Percentiles rank a stretch among this genome's conserved stretches.
Conservation (phyloP, 1,140 invertebrate genomes). For the Drosophila nebulosa region DNA sequence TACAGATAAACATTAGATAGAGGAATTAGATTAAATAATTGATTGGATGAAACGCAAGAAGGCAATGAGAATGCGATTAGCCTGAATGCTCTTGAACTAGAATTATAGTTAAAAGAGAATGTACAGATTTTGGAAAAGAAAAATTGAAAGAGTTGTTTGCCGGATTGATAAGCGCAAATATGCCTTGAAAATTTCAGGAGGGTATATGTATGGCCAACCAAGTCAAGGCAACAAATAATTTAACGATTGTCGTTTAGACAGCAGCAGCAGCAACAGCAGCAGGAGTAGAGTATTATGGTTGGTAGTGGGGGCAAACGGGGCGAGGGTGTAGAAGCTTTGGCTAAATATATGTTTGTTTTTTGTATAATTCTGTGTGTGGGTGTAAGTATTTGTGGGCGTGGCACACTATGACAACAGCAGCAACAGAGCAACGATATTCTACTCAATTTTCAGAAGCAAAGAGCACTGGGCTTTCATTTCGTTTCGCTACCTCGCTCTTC, state of each 20-base stretch:
- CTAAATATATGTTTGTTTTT: background rate
- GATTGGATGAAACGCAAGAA: no score
- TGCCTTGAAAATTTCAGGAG: background rate
- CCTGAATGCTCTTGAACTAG: no score
- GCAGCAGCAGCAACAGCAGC: background rate
- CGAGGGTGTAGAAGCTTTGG: background rate
- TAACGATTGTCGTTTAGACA: background rate
- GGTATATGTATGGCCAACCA: background rate
- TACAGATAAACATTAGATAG: no score
- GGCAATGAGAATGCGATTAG: no score
- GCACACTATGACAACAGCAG: conserved; percentile 1
- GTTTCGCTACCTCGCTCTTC: background rate
- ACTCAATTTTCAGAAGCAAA: background rate
- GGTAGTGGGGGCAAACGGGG: no score
- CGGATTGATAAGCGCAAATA: no score
- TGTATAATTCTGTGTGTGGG: background rate
- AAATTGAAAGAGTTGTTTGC: no score
- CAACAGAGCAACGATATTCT: background rate
- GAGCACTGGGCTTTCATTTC: background rate
- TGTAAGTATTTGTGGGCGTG: conserved; percentile 16
- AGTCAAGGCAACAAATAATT: background rate
- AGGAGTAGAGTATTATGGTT: background rate
- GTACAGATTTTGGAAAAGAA: no score
- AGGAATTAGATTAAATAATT: no score
- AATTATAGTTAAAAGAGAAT: no score